Conservation (phyloP, 2,797 vertebrate genomes). For the Darevskia nairensis region DNA sequence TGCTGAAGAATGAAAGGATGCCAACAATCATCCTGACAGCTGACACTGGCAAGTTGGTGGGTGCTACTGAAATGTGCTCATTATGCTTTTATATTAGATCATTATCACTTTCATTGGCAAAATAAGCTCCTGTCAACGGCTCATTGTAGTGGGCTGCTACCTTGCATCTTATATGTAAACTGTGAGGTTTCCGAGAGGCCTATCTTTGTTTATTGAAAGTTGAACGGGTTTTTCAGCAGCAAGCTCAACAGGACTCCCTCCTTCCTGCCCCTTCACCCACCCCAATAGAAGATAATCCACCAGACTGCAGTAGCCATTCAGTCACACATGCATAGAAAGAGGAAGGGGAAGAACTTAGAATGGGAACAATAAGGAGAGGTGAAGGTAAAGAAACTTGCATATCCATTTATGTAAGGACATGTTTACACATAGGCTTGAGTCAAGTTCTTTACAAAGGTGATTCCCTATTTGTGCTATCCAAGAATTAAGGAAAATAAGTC, state of each 20-base stretch:
- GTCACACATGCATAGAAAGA: background rate
- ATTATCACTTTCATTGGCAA: slow-evolving; percentile 9
- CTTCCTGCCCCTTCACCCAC: background rate
- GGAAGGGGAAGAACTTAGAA: too few species aligned
- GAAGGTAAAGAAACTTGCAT: background rate
- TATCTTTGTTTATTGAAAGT: background rate
- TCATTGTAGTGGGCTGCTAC: background rate
- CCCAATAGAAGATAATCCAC: background rate
- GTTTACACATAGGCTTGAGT: background rate
- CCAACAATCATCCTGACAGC: background rate
- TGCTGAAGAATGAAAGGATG: background rate
- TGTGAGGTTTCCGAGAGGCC: background rate
- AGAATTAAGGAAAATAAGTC: background rate
- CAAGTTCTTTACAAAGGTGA: background rate
- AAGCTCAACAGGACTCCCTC: background rate
- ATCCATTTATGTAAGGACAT: background rate
- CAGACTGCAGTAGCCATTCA: background rate
- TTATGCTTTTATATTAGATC: slow-evolving; percentile 14
- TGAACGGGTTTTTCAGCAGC: background rate
- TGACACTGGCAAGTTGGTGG: background rate
- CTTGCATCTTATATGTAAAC: background rate
- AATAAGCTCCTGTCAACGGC: slow-evolving; percentile 8
- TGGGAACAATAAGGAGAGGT: too few species aligned
- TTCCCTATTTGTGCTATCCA: background rate
- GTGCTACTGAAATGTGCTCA: slow-evolving; percentile 15